Base-by-base conservation (phyloP, 2,797 vertebrate genomes). In the Leucoraja ocellata region DNA sequence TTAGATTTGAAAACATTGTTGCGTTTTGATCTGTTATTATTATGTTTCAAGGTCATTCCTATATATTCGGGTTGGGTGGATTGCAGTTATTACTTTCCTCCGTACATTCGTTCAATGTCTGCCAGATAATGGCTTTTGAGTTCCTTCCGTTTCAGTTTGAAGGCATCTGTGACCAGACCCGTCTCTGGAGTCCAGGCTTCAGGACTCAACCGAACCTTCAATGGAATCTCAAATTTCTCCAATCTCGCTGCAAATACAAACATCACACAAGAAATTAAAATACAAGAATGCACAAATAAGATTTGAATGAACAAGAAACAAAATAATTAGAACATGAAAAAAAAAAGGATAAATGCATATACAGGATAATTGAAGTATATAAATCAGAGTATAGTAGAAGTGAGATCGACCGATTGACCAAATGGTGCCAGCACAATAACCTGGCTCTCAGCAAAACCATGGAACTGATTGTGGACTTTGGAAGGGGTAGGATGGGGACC, bases 181-280 rank as follows among this genome's bases (percentile, higher is more conserved):
- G 96, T 98, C 96, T 99, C 98, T 0, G 98, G 98, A 93, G 98
- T 99, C 98, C 98, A 99, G 0, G 98, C 97, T 0, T 99, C 98
- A 0, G 98, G 96, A 94, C 98, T 98, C 95, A 99, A 96, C 28
- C 97, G 94, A 94, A 99, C 97, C 96, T 99, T 99, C 39, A 97
- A 95, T 11, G 98, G 98, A 90, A 99, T 96, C 95, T 99, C 98
- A 95, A 99, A 99, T 93, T 98, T 98, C 95, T 99, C 98, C 93
- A 99, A 95, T 81, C 98, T 97, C 93, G 97, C 98, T 99, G 94
- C 0, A 93, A 94, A 65, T 23, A 68, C 46, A 88, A 63, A 71
- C 65, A 32, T 14, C 32, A 84, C 92, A 74, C 25, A 46, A 86
- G n/a, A 93, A 80, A 90, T 1, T 68, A 93, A 80, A 0, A 94